These are phyloP conservation scores for Heloderma charlesbogerti DNA, from an alignment of 2,113 vertebrate species.

Conservation along the genomic window DNA sequence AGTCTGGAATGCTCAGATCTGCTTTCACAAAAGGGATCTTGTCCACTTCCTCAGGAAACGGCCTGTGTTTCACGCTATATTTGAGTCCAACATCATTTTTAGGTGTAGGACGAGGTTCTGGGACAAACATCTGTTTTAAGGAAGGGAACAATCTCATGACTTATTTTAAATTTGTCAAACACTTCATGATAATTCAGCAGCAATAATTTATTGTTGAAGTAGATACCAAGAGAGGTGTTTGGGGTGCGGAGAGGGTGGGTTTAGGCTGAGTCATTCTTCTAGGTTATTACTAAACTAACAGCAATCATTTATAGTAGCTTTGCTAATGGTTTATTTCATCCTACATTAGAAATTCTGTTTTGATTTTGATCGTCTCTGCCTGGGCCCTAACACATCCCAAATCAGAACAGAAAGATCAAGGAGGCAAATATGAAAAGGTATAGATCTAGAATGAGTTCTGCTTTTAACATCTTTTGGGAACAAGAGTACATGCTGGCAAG, in stretches of 20 bases:
- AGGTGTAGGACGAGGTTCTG: slow-evolving; percentile 89
- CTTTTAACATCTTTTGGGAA: neutral
- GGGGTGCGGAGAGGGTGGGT: neutral
- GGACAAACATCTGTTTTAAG: slow-evolving; percentile 88
- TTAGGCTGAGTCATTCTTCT: neutral
- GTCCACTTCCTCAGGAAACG: slow-evolving; percentile 96
- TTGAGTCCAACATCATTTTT: slow-evolving; percentile 90
- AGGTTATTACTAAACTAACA: neutral
- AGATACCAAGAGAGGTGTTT: neutral
- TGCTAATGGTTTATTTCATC: neutral
- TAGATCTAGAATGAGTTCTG: neutral
- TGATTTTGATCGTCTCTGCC: neutral
- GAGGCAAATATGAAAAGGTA: neutral
- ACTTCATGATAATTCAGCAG: neutral
- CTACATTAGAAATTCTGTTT: neutral
- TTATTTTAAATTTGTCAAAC: neutral
- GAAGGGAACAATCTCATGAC: slow-evolving; percentile 30
- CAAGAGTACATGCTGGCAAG: neutral
- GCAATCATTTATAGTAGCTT: neutral
- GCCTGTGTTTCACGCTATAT: slow-evolving; percentile 92
- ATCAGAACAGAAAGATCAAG: neutral
- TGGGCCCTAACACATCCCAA: neutral
- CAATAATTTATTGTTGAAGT: neutral
- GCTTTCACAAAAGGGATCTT: slow-evolving; percentile 98
- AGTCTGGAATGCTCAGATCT: slow-evolving; percentile 94